Base-by-base conservation (phyloP, 2,888 invertebrate species). In the Xylota segnis region DNA sequence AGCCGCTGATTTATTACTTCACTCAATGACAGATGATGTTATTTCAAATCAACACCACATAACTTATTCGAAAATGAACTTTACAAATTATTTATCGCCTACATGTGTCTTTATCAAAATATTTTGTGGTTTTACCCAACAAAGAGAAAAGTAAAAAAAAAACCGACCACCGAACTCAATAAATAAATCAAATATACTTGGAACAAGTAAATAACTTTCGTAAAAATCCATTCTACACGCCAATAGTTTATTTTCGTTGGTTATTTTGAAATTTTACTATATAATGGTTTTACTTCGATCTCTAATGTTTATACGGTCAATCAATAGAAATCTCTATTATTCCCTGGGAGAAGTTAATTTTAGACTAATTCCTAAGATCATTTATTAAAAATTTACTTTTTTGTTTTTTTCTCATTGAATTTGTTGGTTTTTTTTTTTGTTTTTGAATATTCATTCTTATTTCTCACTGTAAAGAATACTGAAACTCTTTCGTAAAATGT, bases 141-240 rank as follows among this genome's bases (percentile, higher is more conserved):
- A 50, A 45, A 63, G 34, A 40, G 56, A 66, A 50, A 65, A 23
- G 32, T n/a, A 58, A 66, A 27, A 59, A 71, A 47, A 65, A n/a
- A 43, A 32, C 47, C 47, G 43, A 70, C 56, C 58, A 59, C 58
- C 59, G 50, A 29, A 78, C 59, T 61, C 45, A 72, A 72, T 83
- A 78, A 72, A 83, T 83, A 61, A 78, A 78, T 83, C 83, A 78
- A 74, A 71, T 71, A 54, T 63, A 78, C 70, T 78, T 78, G 54
- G 54, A 63, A 18, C 61, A 54, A 78, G 70, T 78, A 71, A 78
- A 78, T 70, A 78, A 70, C 70, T 78, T 78, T 70, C 54, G 7
- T 70, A 37, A 63, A 70, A 78, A 71, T 63, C 40, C 43, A 63
- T 61, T 56, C 70, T 61, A 23, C 52, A 43, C n/a, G 12, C n/a